Conservation (phyloP, 2,113 vertebrate genomes). For the Nerophis lumbriciformis region DNA sequence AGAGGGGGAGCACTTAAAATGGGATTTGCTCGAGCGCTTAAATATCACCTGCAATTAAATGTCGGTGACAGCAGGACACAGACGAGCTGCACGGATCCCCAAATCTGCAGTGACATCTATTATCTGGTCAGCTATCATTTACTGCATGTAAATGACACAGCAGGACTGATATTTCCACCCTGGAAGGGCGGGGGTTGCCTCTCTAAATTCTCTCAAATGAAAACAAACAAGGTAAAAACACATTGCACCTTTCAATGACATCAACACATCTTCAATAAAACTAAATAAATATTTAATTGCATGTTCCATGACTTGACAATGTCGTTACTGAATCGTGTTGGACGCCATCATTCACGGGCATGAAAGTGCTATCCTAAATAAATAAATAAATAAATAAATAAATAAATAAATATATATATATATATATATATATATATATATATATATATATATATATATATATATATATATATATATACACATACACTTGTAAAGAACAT, state of each 20-base stretch:
- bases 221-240: constrained; percentile 14
- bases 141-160: constrained; percentile 6
- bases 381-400: no score
- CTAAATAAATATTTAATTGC: no score
- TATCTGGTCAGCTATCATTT: constrained; percentile 32
- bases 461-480: no score
- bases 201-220: constrained; percentile 11
- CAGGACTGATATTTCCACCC: neutral
- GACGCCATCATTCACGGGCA: no score
- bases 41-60: constrained; percentile 69
- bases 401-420: no score
- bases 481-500: no score
- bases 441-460: no score
- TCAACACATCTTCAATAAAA: neutral
- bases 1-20: constrained; percentile 47
- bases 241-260: constrained; percentile 7
- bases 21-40: constrained; percentile 52
- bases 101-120: constrained; percentile 25
- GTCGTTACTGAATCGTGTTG: no score
- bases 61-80: constrained; percentile 27
- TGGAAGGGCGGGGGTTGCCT: neutral
- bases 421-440: no score
- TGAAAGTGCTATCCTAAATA: no score
- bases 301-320: no score
- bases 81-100: constrained; percentile 29